Conservation (phyloP, 2,797 vertebrate genomes). For the Clarias fuscus region DNA sequence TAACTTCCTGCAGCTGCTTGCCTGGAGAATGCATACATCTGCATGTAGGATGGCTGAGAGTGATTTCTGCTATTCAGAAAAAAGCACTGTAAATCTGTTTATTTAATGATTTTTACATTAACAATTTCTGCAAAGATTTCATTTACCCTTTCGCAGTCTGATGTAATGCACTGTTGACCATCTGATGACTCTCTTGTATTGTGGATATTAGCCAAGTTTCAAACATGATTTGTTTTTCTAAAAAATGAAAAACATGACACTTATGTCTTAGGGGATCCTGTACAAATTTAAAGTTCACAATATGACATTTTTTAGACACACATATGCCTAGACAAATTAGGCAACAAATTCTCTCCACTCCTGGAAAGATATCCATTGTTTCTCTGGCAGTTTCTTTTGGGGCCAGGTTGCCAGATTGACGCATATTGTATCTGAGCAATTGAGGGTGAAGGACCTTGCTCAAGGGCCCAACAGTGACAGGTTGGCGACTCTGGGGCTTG, state of each 20-base stretch:
- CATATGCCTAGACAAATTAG: no score
- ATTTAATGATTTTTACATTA: not conserved
- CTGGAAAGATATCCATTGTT: no score
- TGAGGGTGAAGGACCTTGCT: no score
- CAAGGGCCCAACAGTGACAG: no score
- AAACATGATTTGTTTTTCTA: slow-evolving; percentile 54
- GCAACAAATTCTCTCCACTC: no score
- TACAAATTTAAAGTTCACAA: not conserved
- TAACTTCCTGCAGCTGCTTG: slow-evolving; percentile 68
- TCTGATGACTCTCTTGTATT: slow-evolving; percentile 65
- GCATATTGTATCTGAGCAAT: no score
- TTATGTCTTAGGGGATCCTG: not conserved
- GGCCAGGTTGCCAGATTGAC: no score
- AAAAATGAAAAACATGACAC: not conserved
- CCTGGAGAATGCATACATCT: slow-evolving; percentile 71
- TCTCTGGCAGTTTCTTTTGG: no score
- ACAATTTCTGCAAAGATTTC: not conserved
- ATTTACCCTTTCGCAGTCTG: slow-evolving; percentile 70
- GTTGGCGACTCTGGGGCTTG: no score
- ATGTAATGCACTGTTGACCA: slow-evolving; percentile 60
- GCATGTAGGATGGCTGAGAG: slow-evolving; percentile 52
- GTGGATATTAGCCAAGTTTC: slow-evolving; percentile 64
- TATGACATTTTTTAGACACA: not conserved
- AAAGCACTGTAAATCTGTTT: not conserved
- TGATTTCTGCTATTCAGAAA: slow-evolving; percentile 60